Evolutionary conservation across 2,888 invertebrate genomes (phyloP).

Genomic region (Dryococelus australis): DNA sequence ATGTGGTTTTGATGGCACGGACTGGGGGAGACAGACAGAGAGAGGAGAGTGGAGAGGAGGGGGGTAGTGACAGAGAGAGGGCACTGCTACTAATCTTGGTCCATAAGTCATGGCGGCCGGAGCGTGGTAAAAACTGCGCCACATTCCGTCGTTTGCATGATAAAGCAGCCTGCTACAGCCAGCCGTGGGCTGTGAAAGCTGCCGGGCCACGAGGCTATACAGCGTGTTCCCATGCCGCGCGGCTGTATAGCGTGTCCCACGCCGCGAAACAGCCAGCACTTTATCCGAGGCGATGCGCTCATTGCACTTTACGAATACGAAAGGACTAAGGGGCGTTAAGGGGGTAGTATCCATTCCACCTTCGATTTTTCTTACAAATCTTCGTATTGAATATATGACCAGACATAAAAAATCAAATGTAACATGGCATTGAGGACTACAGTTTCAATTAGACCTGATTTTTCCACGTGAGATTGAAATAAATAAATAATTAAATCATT

Average conservation of each 20-base stretch:
- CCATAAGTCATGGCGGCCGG: background rate
- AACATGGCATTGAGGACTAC: no score
- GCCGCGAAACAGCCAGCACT: background rate
- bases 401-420: no score
- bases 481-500: no score
- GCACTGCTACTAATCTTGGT: background rate
- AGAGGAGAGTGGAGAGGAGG: background rate
- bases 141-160: constrained; percentile 1
- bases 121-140: background rate
- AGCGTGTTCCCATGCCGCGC: background rate
- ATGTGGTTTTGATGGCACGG: background rate
- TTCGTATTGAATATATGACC: no score
- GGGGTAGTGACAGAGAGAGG: background rate
- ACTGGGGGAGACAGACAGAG: background rate
- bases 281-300: no score
- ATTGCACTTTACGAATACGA: no score
- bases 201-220: background rate
- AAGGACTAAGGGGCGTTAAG: no score
- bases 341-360: no score
- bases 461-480: no score
- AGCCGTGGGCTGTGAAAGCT: background rate
- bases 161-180: background rate
- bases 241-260: background rate
- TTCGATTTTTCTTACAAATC: no score
- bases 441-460: no score